These are phyloP conservation scores for Ardeotis arabs DNA, from an alignment of 2,113 vertebrate genomes.

Conservation along the genomic window DNA sequence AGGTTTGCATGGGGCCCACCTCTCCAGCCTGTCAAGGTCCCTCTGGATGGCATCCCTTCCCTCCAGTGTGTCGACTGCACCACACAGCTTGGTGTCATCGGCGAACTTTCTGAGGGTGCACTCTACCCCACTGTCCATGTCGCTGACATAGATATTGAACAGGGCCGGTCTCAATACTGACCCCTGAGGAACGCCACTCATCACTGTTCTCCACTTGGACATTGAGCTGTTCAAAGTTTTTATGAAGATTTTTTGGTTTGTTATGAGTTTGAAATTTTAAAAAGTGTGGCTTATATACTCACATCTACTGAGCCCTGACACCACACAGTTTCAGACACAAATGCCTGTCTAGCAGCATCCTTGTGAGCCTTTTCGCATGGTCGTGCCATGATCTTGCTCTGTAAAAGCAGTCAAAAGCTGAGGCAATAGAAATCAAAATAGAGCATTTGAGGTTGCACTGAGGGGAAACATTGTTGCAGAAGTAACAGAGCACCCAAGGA, in stretches of 20 bases:
- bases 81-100: too few relatives aligned
- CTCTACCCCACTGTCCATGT: too few relatives aligned
- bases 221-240: neutral
- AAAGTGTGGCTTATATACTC: neutral
- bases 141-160: too few relatives aligned
- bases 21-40: too few relatives aligned
- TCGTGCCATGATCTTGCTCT: neutral
- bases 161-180: too few relatives aligned
- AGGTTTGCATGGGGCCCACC: too few relatives aligned
- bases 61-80: too few relatives aligned
- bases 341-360: neutral
- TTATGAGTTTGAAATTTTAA: neutral
- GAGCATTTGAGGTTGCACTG: neutral
- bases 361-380: accelerated
- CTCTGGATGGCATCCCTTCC: too few relatives aligned
- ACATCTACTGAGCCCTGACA: neutral
- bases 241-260: neutral
- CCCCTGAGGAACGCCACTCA: too few relatives aligned
- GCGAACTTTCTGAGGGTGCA: too few relatives aligned
- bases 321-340: neutral
- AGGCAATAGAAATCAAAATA: neutral
- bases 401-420: neutral
- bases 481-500: neutral
- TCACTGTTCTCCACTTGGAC: too few relatives aligned
- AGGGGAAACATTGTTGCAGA: neutral